These are phyloP conservation scores for Diachasmimorpha longicaudata DNA, from an alignment of 1,140 invertebrate genomes.

Conservation along the genomic window DNA sequence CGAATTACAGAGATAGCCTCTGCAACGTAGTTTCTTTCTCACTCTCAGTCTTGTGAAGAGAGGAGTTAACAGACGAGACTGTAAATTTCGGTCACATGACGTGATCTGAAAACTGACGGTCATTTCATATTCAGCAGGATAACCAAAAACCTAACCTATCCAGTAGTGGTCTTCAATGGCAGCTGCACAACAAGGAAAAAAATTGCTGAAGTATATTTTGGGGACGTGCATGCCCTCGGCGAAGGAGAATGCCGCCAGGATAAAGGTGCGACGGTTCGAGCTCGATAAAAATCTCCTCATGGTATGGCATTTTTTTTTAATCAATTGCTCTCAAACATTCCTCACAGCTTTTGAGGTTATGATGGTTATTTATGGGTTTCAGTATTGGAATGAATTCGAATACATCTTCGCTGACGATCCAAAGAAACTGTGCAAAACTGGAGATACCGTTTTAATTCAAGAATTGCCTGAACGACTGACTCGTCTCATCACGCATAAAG, in stretches of 20 bases:
- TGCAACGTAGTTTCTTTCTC: no score
- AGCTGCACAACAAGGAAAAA: not conserved
- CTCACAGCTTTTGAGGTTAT: slow-evolving; percentile 34
- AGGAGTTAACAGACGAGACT: no score
- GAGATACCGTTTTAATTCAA: slow-evolving; percentile 82
- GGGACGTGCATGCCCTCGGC: slow-evolving; percentile 76
- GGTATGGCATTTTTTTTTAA: slow-evolving; percentile 60
- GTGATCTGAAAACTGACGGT: no score
- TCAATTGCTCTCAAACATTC: not conserved
- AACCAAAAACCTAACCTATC: no score
- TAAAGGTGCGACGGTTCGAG: slow-evolving; percentile 73
- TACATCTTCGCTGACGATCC: slow-evolving; percentile 80
- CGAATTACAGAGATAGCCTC: no score
- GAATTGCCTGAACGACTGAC: slow-evolving; percentile 75
- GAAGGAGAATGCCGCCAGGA: slow-evolving; percentile 78
- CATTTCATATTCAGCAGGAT: no score
- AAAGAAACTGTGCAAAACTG: slow-evolving; percentile 75
- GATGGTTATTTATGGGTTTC: slow-evolving; percentile 49
- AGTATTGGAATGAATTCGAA: slow-evolving; percentile 80
- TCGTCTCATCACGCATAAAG: slow-evolving; percentile 76
- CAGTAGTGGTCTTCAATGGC: no score
- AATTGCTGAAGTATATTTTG: slow-evolving; percentile 56
- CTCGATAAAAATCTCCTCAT: slow-evolving; percentile 73
- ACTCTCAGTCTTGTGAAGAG: no score
- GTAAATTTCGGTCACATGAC: no score